Base-by-base conservation (phyloP, 2,113 vertebrate genomes). In the Benitochromis conjunctus region DNA sequence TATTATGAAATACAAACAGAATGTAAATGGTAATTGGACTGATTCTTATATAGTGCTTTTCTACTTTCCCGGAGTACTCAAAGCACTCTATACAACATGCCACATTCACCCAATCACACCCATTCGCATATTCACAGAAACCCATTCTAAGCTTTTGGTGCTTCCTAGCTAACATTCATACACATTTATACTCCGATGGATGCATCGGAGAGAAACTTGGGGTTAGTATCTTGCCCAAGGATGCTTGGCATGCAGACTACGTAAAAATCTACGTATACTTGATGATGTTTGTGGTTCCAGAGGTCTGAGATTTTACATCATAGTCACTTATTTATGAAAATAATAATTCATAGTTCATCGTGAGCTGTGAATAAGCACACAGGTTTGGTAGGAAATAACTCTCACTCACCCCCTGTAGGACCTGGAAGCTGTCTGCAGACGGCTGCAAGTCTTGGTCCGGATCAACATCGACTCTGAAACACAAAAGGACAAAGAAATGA, bases 381-480 rank as follows among this genome's bases (percentile, higher is more conserved):
- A 9, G 41, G 66, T 74, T 74, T 74, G 41, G 21, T 16, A 74
- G 24, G 66, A 48, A 74, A 74, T 9, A 43, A 29, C 9, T 18
- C 24, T 38, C 62, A 66, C 34, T 99, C 96, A 99, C 99, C 95
- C 96, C 97, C 95, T 99, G 99, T 83, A 99, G 96, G 91, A 99
- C 98, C 97, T 99, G 98, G 95, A 99, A 99, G 95, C 96, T 99
- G 96, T 99, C 98, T 8, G 97, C 97, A 93, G 96, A 97, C 38
- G 95, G 95, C 88, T 98, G 97, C 66, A 96, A 97, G 93, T 99
- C 99, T 92, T 99, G 97, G 94, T 99, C 98, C 76, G 98, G 97
- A 86, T 99, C 98, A 92, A 99, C 98, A n/a, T 98, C 98, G 83
- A 99, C 98, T 95, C 99, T 99, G 88, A 82, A 96, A 93, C 9